Conservation (phyloP, 2,888 invertebrate genomes). For the Stenurella melanura region DNA sequence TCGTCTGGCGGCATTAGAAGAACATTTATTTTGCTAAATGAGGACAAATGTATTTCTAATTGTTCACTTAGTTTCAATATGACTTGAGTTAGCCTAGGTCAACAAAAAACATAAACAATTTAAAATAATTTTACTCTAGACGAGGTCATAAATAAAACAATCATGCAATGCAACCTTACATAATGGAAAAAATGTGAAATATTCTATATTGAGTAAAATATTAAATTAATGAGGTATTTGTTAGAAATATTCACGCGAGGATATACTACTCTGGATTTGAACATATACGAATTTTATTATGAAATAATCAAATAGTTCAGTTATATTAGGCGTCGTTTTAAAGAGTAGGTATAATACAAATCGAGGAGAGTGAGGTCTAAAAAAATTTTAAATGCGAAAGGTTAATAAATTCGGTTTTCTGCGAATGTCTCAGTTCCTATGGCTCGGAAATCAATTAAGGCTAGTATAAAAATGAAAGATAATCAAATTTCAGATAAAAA, state of each 20-base stretch:
- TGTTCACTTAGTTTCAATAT: constrained; percentile 21
- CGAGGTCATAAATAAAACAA: constrained; percentile 19
- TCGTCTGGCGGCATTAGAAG: constrained; percentile 17
- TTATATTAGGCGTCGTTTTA: no score
- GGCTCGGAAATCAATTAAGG: no score
- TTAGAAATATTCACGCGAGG: background rate
- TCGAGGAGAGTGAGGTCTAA: no score
- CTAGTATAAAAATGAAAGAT: no score
- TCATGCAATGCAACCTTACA: background rate
- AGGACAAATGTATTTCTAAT: constrained; percentile 39
- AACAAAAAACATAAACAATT: constrained; percentile 33
- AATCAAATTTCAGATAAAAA: no score
- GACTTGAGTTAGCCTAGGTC: constrained; percentile 35
- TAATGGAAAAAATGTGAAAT: background rate
- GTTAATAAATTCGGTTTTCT: no score
- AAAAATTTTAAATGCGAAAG: no score
- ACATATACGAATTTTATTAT: background rate
- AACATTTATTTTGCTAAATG: constrained; percentile 21
- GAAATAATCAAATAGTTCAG: no score
- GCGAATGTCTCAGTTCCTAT: no score
- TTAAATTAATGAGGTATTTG: background rate
- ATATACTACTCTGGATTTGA: background rate
- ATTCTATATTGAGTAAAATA: no score
- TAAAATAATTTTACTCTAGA: constrained; percentile 20
- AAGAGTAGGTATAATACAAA: no score